Evolutionary conservation across 1,140 invertebrate species (phyloP), one percentile per base, ranked within the genome.

Genomic region (Macrosteles quadrilineatus): DNA sequence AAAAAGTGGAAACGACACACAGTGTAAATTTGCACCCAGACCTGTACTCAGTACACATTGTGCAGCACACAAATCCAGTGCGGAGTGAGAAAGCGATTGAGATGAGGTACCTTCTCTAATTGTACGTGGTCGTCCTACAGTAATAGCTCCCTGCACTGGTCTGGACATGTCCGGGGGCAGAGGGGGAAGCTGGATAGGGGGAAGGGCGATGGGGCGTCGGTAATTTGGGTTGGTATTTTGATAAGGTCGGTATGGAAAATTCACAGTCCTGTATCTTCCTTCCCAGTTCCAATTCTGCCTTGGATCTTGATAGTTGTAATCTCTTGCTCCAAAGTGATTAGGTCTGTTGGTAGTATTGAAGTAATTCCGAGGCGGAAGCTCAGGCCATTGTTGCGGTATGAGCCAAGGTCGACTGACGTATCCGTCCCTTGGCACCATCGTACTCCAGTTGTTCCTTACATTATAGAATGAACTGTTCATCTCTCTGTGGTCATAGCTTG

Each of bases 151-250:
- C 30, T 29, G 27, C 29, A 29, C 9, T 14, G 25, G 31, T 63
- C 17, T 63, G 12, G 1, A 4, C n/a, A 53, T 12, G 19, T 23
- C 53, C 67, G 9, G 59, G n/a, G 14, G 9, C 31, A 63, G n/a
- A 3, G 59, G 59, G 29, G 59, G 59, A 29, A 63, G 59, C 29
- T 63, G 59, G 17, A 63, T 63, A 9, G 59, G 59, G 4, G 59
- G 59, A n/a, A 63, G 31, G 29, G 59, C 59, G 17, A 63, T 63
- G 2, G 59, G 59, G 11, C 29, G 29, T 63, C 59, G 19, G 14
- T 27, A 30, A 31, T 63, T 63, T 4, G 17, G 4, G 21, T 63
- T 32, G n/a, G 2, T 30, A 14, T 36, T 29, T 36, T 32, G 31
- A 63, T 32, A 63, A 9, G 12, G 17, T 23, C 31, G 14, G 59